These are phyloP conservation scores for Urechis unicinctus DNA, from an alignment of 2,888 invertebrate species.

Conservation along the genomic window DNA sequence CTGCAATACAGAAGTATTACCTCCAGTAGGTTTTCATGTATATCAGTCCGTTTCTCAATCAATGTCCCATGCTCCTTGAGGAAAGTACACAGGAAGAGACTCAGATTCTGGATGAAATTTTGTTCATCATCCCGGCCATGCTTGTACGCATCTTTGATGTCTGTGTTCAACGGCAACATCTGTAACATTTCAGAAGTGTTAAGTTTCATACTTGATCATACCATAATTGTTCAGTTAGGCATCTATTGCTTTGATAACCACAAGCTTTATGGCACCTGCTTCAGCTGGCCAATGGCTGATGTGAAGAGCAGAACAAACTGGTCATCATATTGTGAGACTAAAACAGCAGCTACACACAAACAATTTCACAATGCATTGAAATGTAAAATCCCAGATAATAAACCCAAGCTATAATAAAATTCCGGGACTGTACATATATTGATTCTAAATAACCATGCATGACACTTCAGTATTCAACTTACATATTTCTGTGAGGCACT, in stretches of 20 bases:
- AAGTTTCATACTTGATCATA: too few relatives aligned
- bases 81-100: slow-evolving; percentile 93
- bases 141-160: slow-evolving; percentile 89
- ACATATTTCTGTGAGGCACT: slow-evolving; percentile 95
- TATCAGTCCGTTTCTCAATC: slow-evolving; percentile 60
- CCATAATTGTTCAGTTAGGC: too few relatives aligned
- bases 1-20: too few relatives aligned
- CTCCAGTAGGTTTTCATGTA: slow-evolving; percentile 68
- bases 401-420: too few relatives aligned
- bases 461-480: slow-evolving; percentile 21
- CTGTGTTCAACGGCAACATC: slow-evolving; percentile 85
- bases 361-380: neutral
- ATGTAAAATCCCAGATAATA: neutral
- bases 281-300: slow-evolving; percentile 86
- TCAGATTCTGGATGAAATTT: slow-evolving; percentile 96
- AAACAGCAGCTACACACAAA: slow-evolving; percentile 64
- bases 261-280: slow-evolving; percentile 54
- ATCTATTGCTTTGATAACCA: neutral
- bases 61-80: slow-evolving; percentile 84
- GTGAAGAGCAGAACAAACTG: slow-evolving; percentile 85
- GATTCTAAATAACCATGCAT: neutral
- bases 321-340: slow-evolving; percentile 77
- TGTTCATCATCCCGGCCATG: slow-evolving; percentile 93
- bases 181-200: slow-evolving; percentile 21
- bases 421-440: too few relatives aligned